Evolutionary conservation across 2,888 invertebrate genomes (phyloP).

Genomic region (Cephus runcator): DNA sequence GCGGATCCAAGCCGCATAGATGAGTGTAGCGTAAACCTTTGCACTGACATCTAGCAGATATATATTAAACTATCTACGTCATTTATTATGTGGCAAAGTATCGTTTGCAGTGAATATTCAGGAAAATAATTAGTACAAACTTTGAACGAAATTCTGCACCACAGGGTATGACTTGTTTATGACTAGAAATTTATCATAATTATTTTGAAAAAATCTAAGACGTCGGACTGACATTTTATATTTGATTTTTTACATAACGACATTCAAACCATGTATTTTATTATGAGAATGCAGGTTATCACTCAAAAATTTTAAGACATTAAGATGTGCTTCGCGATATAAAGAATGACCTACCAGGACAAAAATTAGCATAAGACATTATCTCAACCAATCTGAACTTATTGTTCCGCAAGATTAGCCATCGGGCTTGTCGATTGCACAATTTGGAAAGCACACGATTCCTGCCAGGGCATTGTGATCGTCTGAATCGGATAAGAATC

Average conservation of each 20-base stretch:
- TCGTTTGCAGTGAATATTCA: neutral
- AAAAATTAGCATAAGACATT: neutral
- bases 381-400: neutral
- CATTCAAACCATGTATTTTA: neutral
- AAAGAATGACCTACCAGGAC: neutral
- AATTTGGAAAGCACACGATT: neutral
- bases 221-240: neutral
- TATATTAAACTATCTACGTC: neutral
- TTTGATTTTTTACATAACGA: neutral
- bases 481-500: neutral
- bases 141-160: neutral
- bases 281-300: neutral
- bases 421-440: neutral
- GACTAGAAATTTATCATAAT: neutral
- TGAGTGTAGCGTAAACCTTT: neutral
- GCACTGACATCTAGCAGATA: neutral
- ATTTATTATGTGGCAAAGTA: neutral
- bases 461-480: neutral
- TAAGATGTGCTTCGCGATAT: neutral
- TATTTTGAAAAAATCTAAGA: neutral
- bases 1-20: conserved; percentile 34
- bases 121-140: neutral
- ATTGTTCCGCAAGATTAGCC: neutral
- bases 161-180: neutral
- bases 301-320: neutral